Conservation (phyloP, 1,140 invertebrate genomes). For the Aleiodes sp. region DNA sequence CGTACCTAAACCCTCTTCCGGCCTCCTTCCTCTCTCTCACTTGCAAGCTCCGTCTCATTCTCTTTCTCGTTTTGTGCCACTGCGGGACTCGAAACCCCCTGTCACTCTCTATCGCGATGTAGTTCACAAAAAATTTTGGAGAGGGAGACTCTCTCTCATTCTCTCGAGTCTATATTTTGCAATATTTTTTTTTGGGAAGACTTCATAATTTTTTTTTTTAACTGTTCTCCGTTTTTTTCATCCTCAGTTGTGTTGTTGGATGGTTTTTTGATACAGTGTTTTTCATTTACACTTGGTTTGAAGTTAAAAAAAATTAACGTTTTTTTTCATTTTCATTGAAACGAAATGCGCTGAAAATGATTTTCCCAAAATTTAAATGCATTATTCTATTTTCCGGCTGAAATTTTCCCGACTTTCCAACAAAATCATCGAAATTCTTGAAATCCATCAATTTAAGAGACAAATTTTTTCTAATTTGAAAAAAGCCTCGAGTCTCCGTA, state of each 20-base stretch:
- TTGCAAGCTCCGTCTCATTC: not conserved
- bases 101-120: no score
- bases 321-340: no score
- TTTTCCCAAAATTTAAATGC: no score
- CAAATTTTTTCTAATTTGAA: no score
- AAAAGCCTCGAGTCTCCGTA: no score
- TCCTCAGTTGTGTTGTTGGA: not conserved
- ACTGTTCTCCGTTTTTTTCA: not conserved
- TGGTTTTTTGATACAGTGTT: not conserved
- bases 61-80: conserved; percentile 4
- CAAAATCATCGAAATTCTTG: no score
- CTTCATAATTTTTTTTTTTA: not conserved
- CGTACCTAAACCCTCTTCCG: conserved; percentile 17
- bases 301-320: no score
- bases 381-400: no score
- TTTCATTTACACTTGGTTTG: not conserved
- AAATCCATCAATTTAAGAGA: no score
- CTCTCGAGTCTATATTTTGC: not conserved
- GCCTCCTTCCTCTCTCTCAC: not conserved
- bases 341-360: no score
- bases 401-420: no score
- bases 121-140: not conserved
- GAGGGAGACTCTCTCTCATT: no score
- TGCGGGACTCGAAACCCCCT: conserved; percentile 2
- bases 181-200: not conserved